Percentiles rank a stretch among this genome's conserved stretches.
These are phyloP conservation scores for Lagodon rhomboides DNA, from an alignment of 2,797 vertebrate species.

Conservation along the genomic window DNA sequence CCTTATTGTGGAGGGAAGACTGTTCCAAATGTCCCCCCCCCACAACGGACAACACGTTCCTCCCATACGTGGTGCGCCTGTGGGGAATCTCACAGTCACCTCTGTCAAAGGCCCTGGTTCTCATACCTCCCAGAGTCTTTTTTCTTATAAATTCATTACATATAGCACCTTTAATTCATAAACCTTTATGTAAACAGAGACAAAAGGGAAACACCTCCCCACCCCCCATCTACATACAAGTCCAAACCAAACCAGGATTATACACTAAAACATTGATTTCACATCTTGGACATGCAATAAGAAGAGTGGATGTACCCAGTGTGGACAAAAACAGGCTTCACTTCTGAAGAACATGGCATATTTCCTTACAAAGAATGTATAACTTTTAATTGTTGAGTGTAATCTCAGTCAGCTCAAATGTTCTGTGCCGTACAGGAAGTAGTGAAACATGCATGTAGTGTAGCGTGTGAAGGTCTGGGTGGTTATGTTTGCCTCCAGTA, in stretches of 20 bases:
- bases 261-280: neutral
- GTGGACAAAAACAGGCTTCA: neutral
- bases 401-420: neutral
- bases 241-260: neutral
- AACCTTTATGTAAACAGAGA: neutral
- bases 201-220: neutral
- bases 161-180: too few relatives aligned
- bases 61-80: too few relatives aligned
- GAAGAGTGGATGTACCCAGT: neutral
- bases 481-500: slow-evolving; percentile 18
- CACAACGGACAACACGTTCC: too few relatives aligned
- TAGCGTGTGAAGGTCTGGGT: slow-evolving; percentile 9
- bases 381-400: neutral
- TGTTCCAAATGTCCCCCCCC: too few relatives aligned
- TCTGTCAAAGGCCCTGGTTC: too few relatives aligned
- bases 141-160: too few relatives aligned
- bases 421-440: too few relatives aligned
- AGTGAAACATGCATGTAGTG: neutral
- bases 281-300: neutral
- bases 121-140: too few relatives aligned
- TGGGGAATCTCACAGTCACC: too few relatives aligned
- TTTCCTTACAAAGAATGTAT: neutral
- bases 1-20: too few relatives aligned
- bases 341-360: neutral
- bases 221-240: neutral